Percentiles rank a stretch among this genome's conserved stretches.
Evolutionary conservation across 2,797 vertebrate species (phyloP).

Genomic region (Acipenser oxyrinchus): DNA sequence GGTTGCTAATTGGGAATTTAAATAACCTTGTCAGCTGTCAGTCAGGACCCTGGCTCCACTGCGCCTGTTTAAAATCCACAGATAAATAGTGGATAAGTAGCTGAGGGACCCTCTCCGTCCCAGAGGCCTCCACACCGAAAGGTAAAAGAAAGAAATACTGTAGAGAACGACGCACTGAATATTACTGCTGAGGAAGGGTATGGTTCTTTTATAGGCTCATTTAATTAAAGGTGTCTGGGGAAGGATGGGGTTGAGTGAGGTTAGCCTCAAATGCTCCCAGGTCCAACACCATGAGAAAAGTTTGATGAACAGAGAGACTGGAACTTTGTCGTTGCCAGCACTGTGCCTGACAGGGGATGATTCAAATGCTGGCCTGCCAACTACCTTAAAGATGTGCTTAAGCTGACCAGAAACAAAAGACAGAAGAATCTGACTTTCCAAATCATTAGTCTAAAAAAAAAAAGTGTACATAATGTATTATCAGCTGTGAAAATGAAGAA

Average conservation of each 20-base stretch:
- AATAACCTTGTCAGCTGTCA: conserved; percentile 69
- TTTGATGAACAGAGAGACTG: background rate
- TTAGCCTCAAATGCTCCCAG: conserved; percentile 16
- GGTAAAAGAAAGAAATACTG: conserved; percentile 48
- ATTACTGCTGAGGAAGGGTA: conserved; percentile 25
- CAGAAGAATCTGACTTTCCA: too few species aligned
- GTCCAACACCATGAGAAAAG: too few species aligned
- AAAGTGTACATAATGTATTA: too few species aligned
- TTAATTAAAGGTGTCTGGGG: conserved; percentile 29
- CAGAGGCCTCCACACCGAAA: conserved; percentile 33
- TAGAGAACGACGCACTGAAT: conserved; percentile 40
- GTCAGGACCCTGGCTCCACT: conserved; percentile 36
- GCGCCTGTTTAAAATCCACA: conserved; percentile 28
- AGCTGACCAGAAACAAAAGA: background rate
- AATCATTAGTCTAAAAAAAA: too few species aligned
- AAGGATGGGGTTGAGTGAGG: conserved; percentile 27
- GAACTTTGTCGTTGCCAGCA: conserved; percentile 27
- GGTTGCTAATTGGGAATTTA: conserved; percentile 68
- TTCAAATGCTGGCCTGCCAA: conserved; percentile 10
- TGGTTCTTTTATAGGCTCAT: conserved; percentile 43
- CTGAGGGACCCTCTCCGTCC: conserved; percentile 27
- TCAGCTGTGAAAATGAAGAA: too few species aligned
- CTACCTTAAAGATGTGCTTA: conserved; percentile 8
- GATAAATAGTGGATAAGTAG: conserved; percentile 41
- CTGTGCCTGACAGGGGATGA: conserved; percentile 36